These are phyloP conservation scores for Myopa testacea DNA, from an alignment of 2,888 invertebrate species.

Conservation along the genomic window DNA sequence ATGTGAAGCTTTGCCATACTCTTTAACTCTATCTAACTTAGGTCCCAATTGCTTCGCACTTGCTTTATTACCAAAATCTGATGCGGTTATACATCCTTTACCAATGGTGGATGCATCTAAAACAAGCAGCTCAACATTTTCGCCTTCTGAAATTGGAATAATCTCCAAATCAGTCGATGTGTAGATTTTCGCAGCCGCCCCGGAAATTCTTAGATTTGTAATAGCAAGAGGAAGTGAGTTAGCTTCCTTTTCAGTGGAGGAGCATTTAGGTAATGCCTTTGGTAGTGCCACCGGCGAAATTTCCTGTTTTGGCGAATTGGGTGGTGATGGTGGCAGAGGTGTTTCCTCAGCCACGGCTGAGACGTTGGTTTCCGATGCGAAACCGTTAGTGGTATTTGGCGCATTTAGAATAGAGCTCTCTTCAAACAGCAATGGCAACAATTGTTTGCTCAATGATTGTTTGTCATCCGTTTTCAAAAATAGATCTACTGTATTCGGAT, in stretches of 20 bases:
- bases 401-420: constrained; percentile 21
- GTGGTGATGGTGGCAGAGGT: constrained; percentile 39
- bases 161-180: constrained; percentile 49
- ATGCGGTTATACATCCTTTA: constrained; percentile 50
- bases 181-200: constrained; percentile 34
- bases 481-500: constrained; percentile 46
- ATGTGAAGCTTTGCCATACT: constrained; percentile 46
- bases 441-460: constrained; percentile 51
- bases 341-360: constrained; percentile 12
- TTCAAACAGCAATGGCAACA: constrained; percentile 52
- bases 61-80: constrained; percentile 45
- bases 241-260: not conserved
- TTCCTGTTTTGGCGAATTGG: constrained; percentile 29
- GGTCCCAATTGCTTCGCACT: constrained; percentile 46
- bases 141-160: constrained; percentile 49
- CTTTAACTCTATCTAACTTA: constrained; percentile 44
- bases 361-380: not conserved
- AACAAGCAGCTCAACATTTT: constrained; percentile 47
- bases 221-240: not conserved
- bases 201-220: constrained; percentile 16
- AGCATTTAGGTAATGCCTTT: not conserved
- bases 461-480: constrained; percentile 46
- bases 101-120: constrained; percentile 50
- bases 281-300: not conserved
- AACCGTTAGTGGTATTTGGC: not conserved